Evolutionary conservation across 2,113 vertebrate genomes (phyloP), one percentile per base, ranked within the genome.

Genomic region (Hippocampus abdominalis): DNA sequence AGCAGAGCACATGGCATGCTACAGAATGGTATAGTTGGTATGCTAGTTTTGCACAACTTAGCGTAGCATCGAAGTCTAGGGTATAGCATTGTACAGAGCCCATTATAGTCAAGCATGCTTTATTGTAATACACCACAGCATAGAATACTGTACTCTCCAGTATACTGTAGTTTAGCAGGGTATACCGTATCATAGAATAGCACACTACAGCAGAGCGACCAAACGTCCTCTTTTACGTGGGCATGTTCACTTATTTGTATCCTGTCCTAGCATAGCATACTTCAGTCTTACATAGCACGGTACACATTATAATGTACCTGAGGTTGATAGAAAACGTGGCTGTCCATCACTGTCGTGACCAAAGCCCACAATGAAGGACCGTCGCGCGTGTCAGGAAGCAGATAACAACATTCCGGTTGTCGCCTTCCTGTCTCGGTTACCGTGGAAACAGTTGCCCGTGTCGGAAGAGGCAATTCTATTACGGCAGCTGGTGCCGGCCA

Each of bases 391-490:
- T 79, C 82, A 84, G 71, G 81, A 89, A 78, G 84, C 27, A 82
- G 82, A 76, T 85, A 73, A 89, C 89, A 90, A 89, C 80, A 83
- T 81, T 73, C 76, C 73, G 77, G 79, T 72, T 77, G 77, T 81
- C 78, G 74, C 87, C 81, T 76, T 85, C 70, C 80, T 51, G 77
- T 81, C 83, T 82, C 89, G 71, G 90, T 93, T 92, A 87, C 91
- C 92, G 85, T 91, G 91, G 91, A 91, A 93, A 93, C 91, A 84
- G 89, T 89, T 89, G 87, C 87, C 85, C 78, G 79, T 87, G 88
- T 86, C 90, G 84, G 84, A 89, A 84, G 87, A 83, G 89, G 88
- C 87, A 89, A 84, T 90, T 90, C 87, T 89, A 86, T 91, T 89
- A 88, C 62, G 81, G 75, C 40, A 21, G 70, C 70, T 32, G 69